Base-by-base conservation (phyloP, 2,888 invertebrate species). In the Craniophora ligustri region DNA sequence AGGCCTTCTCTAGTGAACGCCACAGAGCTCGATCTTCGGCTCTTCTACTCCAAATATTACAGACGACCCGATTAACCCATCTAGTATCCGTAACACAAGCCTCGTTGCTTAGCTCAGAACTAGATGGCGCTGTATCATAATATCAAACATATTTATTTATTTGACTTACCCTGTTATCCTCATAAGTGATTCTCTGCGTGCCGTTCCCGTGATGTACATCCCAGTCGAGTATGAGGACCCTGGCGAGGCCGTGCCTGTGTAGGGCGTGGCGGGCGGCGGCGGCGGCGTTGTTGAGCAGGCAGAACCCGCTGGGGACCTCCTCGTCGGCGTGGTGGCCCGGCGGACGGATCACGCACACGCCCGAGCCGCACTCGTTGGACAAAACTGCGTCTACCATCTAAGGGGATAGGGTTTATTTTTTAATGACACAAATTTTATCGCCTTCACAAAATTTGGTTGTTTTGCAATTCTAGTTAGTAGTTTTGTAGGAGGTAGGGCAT, bases 151-250 rank as follows among this genome's bases (percentile, higher is more conserved):
- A 30, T 15, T 3, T 15, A 10, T 4, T 1, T 14, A 13, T 19
- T n/a, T 5, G 19, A 59, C 76, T 56, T 3, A 92, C 91, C 76
- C 77, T 74, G 15, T 96, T 95, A 3, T 95, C 92, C 54, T 94
- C 86, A 73, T 97, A 96, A 44, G 98, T 97, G 59, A 97, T 95
- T 38, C 95, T 94, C 86, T 98, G 98, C 6, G 97, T 98, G 1
- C 98, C 99, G 84, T 99, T 98, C 8, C 99, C 99, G 83, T 99
- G 99, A 81, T 99, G 99, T 2, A 99, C 96, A 86, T 99, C 99
- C 97, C 99, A 99, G 91, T 99, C 99, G 0, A 99, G 85, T 45
- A 99, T 95, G 32, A 97, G 78, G 35, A 92, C 85, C 31, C 97
- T 93, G 69, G 94, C 91, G 0, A 96, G 76, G 0, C 94, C 94